Evolutionary conservation across 1,140 invertebrate genomes (phyloP), one percentile per base, ranked within the genome.

Genomic region (Philotrypesis tridentata): DNA sequence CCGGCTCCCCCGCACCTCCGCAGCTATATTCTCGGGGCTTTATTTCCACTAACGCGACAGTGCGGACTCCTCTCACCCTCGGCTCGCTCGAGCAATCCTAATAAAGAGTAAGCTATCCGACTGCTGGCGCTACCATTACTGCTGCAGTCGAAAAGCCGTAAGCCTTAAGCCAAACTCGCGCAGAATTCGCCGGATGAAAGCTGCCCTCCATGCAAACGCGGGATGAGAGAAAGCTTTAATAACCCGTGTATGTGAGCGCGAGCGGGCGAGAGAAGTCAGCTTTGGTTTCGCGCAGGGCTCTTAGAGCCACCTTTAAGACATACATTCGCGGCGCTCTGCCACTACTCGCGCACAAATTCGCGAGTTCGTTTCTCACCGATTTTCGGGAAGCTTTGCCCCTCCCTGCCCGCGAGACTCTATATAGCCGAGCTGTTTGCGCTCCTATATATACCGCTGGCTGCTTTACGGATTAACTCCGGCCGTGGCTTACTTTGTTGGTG

Each of bases 41-140:
- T 81, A 65, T 76, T 48, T 75, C 9, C 25, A 29, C 25, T 37
- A n/a, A 31, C 70, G 17, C 67, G 21, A 48, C 67, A 31, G 23
- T 68, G 43, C 27, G 29, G 43, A 65, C 63, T 70, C 76, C 1
- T n/a, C n/a, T n/a, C 63, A 31, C 40, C 6, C 60, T 70, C 61
- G 4, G 40, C 77, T 60, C 37, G 23, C 61, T 80, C 31, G 21
- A 21, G 63, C 68, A 61, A 78, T 82, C 68, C 68, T 82, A 78
- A 82, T 82, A 82, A 73, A 78, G 74, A 78, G 73, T 29, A 72
- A 81, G 55, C 43, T 82, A 73, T 73, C n/a, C 21, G 76, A 55
- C 2, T 48, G 25, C 63, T 65, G 25, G 17, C n/a, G 31, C 55
- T 33, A 27, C 17, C n/a, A 8, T 7, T 9, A 65, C 67, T n/a